phyloP scores from a whole-genome alignment of 2,888 invertebrate species.

The Ennomos fuscantarius region DNA sequence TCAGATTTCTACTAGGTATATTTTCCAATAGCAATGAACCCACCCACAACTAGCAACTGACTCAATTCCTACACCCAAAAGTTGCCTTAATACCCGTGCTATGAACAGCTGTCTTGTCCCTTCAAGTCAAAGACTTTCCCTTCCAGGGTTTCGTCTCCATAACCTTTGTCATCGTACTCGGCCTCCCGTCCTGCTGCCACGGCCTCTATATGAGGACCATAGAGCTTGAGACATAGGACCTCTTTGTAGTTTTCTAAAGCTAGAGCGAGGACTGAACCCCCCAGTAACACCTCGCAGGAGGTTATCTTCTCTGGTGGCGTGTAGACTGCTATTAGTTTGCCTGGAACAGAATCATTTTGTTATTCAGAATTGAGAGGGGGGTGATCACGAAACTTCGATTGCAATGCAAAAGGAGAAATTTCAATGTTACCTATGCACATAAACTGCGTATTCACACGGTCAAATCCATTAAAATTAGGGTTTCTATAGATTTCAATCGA shows the following conservation, averaged over 20 bases:
- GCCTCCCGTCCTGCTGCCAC: conserved; percentile 67
- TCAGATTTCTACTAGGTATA: no score
- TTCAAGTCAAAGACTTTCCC: conserved; percentile 83
- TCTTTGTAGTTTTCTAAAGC: conserved; percentile 88
- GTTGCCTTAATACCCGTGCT: conserved; percentile 34
- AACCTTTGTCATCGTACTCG: conserved; percentile 84
- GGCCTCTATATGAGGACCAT: conserved; percentile 67
- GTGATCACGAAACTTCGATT: no score
- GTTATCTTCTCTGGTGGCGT: conserved; percentile 90
- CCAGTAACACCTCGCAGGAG: conserved; percentile 90
- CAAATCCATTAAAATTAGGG: no score
- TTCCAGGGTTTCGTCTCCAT: conserved; percentile 61
- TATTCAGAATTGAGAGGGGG: no score
- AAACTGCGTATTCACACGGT: no score
- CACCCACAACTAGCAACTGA: conserved; percentile 7
- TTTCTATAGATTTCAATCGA: no score
- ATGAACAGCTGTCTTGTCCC: conserved; percentile 69
- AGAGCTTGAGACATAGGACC: conserved; percentile 87
- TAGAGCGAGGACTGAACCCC: conserved; percentile 89
- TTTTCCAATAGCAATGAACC: conserved; percentile 5
- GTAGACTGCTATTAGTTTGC: conserved; percentile 91
- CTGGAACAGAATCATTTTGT: conserved; percentile 64
- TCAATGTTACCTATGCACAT: no score
- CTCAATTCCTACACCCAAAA: conserved; percentile 2
- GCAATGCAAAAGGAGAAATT: no score